phyloP scores from a whole-genome alignment of 64 coral and sea anemone species.

The Exaiptasia diaphana region DNA sequence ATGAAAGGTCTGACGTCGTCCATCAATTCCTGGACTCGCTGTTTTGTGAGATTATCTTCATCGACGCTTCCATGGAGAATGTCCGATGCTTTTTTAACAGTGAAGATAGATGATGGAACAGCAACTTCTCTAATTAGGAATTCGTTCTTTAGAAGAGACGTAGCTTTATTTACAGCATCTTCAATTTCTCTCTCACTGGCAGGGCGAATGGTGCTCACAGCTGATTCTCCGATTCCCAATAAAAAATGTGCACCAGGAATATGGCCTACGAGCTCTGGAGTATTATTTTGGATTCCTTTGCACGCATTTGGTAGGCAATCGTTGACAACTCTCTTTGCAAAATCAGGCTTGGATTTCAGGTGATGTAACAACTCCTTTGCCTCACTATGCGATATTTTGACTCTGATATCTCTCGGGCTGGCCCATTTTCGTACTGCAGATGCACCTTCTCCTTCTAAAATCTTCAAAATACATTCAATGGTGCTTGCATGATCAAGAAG shows the following conservation, averaged over 20 bases:
- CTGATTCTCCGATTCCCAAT: too few relatives aligned
- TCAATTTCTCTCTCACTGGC: background rate
- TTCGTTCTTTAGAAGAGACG: background rate
- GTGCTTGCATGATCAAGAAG: too few relatives aligned
- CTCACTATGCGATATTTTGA: background rate
- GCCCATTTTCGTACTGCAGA: slow-evolving; percentile 28
- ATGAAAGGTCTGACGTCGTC: background rate
- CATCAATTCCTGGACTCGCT: background rate
- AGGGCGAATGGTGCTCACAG: background rate
- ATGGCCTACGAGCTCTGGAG: too few relatives aligned
- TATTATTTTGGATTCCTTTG: too few relatives aligned
- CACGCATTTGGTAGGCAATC: background rate
- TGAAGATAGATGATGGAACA: background rate
- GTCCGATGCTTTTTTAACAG: slow-evolving; percentile 29
- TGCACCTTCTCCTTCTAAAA: slow-evolving; percentile 22
- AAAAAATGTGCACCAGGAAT: background rate
- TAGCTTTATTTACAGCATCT: background rate
- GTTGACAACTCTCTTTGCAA: background rate
- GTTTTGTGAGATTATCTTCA: slow-evolving; percentile 7
- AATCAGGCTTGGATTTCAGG: background rate
- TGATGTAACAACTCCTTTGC: background rate
- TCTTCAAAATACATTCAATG: slow-evolving; percentile 9
- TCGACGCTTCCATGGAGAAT: slow-evolving; percentile 16
- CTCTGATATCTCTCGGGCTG: background rate
- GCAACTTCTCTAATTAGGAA: too few relatives aligned